These are phyloP conservation scores for Echiichthys vipera DNA, from an alignment of 2,797 vertebrate species.

Conservation along the genomic window DNA sequence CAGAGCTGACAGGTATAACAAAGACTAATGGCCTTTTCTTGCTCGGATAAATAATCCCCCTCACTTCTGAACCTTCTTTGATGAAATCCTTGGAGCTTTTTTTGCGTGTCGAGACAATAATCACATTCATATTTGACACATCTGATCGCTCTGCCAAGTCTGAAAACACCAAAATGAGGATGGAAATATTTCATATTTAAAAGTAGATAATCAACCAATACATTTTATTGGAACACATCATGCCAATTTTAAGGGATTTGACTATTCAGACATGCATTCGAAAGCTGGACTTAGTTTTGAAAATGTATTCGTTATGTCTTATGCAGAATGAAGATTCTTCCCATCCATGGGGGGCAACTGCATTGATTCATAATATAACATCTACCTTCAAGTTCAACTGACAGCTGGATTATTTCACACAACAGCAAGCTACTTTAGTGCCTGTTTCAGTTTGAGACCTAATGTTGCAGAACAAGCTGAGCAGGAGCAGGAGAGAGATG, in stretches of 20 bases:
- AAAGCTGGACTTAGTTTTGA: neutral
- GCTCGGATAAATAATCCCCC: constrained; percentile 41
- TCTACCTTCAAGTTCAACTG: constrained; percentile 28
- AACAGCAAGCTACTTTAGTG: constrained; percentile 21
- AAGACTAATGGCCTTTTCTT: constrained; percentile 58
- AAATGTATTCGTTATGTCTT: neutral
- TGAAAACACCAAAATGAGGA: constrained; percentile 7
- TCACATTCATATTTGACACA: constrained; percentile 34
- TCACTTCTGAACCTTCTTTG: constrained; percentile 36
- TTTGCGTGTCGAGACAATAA: constrained; percentile 26
- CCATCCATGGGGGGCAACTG: constrained; percentile 7
- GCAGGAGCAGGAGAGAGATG: constrained; percentile 13
- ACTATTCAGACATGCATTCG: neutral
- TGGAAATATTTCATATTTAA: neutral
- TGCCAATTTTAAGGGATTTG: neutral
- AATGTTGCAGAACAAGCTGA: constrained; percentile 18
- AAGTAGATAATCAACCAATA: neutral
- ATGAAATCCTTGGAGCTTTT: constrained; percentile 44
- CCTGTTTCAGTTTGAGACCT: constrained; percentile 21
- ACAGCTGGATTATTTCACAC: constrained; percentile 38
- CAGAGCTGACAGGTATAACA: constrained; percentile 58
- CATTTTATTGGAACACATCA: neutral
- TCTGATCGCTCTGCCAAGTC: constrained; percentile 30
- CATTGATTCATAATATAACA: constrained; percentile 32
- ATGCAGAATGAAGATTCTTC: neutral